Base-by-base conservation (phyloP, 2,113 vertebrate genomes). In the Arizona elegans region DNA sequence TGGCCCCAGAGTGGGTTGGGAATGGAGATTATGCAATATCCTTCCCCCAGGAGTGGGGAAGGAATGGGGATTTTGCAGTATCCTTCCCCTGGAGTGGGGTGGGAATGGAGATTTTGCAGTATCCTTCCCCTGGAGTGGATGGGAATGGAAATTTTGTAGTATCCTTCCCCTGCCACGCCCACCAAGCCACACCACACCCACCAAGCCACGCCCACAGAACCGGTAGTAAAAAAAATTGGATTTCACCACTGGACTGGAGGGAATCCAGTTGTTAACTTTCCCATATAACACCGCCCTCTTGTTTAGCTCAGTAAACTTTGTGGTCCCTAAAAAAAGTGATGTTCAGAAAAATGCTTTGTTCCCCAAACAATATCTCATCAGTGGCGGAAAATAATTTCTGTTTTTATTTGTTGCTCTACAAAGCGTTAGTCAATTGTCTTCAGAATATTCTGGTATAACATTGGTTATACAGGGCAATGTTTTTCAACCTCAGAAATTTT, bases 311-410 rank as follows among this genome's bases (percentile, higher is more conserved):
- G 26, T 15, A 26, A 53, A 75, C n/a, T 38, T 33, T 75, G n/a
- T 33, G n/a, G n/a, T n/a, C n/a, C 13, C 15, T 75, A 24, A 33
- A 75, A 75, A 75, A 75, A 33, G 12, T 17, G 12, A 75, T 75
- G 8, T 75, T 75, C 62, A 75, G 1, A 65, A 55, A 91, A 87
- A 58, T 13, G 92, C 62, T 89, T 23, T 92, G 87, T 92, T 95
- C 47, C 11, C 43, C 5, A 52, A 86, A 86, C 5, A 56, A 56
- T 38, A 91, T 87, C 59, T 85, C 5, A 92, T 70, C 87, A 94
- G 58, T 26, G 12, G 3, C 29, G 50, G 89, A 50, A 70, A 86
- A 95, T 92, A 95, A 95, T 9, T 92, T 81, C 62, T 59, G 81
- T 93, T 89, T 24, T 91, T 15, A 88, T 92, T 81, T 90, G 26